Evolutionary conservation across 2,113 vertebrate genomes (phyloP).

Genomic region (Xiphophorus couchianus): DNA sequence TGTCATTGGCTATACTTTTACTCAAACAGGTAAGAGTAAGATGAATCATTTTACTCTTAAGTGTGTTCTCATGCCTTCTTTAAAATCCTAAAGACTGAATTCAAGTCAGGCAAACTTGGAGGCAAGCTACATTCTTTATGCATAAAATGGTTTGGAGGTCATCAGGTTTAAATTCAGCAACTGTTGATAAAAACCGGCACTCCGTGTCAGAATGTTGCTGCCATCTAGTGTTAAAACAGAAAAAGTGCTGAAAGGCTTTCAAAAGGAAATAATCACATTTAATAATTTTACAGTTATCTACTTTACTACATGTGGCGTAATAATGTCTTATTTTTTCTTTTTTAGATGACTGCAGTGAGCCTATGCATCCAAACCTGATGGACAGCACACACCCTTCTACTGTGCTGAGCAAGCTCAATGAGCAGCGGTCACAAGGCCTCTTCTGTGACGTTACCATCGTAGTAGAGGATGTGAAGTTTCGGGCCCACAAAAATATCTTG

Average conservation of each 20-base stretch:
- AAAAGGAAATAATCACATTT: neutral
- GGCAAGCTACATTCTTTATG: neutral
- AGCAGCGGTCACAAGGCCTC: slow-evolving; percentile 93
- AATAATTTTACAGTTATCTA: neutral
- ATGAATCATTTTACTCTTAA: too few species aligned
- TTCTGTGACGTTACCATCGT: slow-evolving; percentile 97
- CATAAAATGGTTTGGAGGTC: slow-evolving; percentile 8
- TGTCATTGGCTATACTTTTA: too few species aligned
- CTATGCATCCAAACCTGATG: slow-evolving; percentile 87
- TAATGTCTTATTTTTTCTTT: slow-evolving; percentile 16
- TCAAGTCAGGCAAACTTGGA: neutral
- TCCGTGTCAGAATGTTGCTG: slow-evolving; percentile 56
- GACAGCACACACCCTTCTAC: slow-evolving; percentile 89
- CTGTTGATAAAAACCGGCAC: slow-evolving; percentile 7
- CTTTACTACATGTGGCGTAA: neutral
- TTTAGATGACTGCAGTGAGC: slow-evolving; percentile 92
- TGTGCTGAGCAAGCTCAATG: slow-evolving; percentile 91
- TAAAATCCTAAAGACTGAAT: neutral
- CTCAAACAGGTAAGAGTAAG: too few species aligned
- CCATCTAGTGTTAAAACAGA: slow-evolving; percentile 76
- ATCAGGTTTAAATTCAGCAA: slow-evolving; percentile 1
- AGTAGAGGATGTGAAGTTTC: slow-evolving; percentile 98
- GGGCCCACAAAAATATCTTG: slow-evolving; percentile 95
- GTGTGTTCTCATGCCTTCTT: neutral
- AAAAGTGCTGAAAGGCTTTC: slow-evolving; percentile 15